Conservation (phyloP, 2,113 vertebrate species). For the Platycercus adscitus region DNA sequence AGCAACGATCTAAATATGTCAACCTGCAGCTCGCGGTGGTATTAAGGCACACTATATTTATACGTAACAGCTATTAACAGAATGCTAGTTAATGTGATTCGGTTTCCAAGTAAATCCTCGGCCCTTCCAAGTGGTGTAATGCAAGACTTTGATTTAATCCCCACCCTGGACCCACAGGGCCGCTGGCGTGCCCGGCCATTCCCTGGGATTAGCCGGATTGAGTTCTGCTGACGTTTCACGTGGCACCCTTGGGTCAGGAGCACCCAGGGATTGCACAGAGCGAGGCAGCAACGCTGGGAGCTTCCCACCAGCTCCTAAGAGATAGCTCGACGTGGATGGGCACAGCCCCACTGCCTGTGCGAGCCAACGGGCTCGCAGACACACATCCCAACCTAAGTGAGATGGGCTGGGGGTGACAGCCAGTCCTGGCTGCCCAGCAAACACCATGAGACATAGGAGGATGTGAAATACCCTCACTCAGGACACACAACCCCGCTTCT, state of each 20-base stretch:
- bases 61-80: constrained; percentile 76
- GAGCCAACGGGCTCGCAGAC: accelerated
- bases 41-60: constrained; percentile 75
- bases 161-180: constrained; percentile 66
- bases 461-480: accelerated
- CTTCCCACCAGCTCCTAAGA: not conserved
- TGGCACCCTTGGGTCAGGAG: constrained; percentile 10
- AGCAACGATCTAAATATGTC: constrained; percentile 77
- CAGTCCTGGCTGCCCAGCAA: not conserved
- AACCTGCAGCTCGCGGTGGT: constrained; percentile 51
- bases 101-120: constrained; percentile 73
- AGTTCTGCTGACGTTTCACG: constrained; percentile 68
- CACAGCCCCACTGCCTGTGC: accelerated
- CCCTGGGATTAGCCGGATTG: constrained; percentile 71
- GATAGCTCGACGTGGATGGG: not conserved
- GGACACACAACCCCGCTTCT: not conserved
- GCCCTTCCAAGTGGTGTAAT: constrained; percentile 72
- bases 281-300: not conserved
- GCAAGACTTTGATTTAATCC: constrained; percentile 72
- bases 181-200: constrained; percentile 75
- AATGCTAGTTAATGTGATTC: constrained; percentile 75
- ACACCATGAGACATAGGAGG: accelerated
- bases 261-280: not conserved
- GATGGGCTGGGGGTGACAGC: not conserved
- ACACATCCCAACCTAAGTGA: accelerated